Evolutionary conservation across 2,888 invertebrate species (phyloP).

Genomic region (Pristionchus maxplancki): DNA sequence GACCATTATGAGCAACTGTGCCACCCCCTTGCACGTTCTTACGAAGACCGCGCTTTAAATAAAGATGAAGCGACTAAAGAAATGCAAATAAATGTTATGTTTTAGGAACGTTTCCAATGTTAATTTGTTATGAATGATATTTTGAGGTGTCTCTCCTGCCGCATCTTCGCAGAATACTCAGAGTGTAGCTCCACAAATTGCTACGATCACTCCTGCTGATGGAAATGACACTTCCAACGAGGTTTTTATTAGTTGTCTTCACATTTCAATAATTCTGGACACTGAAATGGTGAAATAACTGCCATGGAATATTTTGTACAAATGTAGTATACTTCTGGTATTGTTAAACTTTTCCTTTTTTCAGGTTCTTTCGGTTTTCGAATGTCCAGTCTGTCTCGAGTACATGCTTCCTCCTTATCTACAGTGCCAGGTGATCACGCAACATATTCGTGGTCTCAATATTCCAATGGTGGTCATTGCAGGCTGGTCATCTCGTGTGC

Average conservation of each 20-base stretch:
- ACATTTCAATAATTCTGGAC: not conserved
- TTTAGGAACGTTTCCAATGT: too few species aligned
- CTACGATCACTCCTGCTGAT: slow-evolving; percentile 56
- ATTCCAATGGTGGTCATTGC: slow-evolving; percentile 80
- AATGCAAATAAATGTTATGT: not conserved
- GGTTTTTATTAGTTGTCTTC: slow-evolving; percentile 30
- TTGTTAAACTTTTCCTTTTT: not conserved
- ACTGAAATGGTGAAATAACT: too few species aligned
- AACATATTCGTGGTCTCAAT: not conserved
- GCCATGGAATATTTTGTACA: too few species aligned
- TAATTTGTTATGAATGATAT: not conserved
- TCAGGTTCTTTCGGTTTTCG: slow-evolving; percentile 78
- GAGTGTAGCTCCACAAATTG: slow-evolving; percentile 60
- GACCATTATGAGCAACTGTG: too few species aligned
- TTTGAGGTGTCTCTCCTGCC: slow-evolving; percentile 52
- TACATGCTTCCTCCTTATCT: slow-evolving; percentile 98
- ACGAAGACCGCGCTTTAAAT: too few species aligned
- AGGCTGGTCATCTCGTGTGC: slow-evolving; percentile 93
- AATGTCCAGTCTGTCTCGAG: slow-evolving; percentile 92
- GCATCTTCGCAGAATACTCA: slow-evolving; percentile 51
- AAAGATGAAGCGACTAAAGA: too few species aligned
- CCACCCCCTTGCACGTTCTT: too few species aligned
- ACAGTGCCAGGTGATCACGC: slow-evolving; percentile 84
- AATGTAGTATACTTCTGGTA: too few species aligned
- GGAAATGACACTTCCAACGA: slow-evolving; percentile 63